Base-by-base conservation (phyloP, 2,113 vertebrate species). In the Aldabrachelys gigantea region DNA sequence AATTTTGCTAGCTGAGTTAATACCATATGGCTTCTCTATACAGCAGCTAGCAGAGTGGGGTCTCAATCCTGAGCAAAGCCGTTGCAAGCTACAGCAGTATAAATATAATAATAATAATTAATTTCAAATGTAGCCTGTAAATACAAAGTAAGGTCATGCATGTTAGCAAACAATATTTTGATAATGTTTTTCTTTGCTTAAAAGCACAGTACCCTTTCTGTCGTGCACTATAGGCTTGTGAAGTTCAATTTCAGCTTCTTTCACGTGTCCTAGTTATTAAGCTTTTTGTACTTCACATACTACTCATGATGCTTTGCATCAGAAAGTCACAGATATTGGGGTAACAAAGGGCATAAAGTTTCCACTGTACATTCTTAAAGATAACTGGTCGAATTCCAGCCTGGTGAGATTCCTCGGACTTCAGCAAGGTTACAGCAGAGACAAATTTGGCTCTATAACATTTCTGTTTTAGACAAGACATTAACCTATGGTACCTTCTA, bases 1-100 rank as follows among this genome's bases (percentile, higher is more conserved):
- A 75, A 81, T 95, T 93, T 53, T 56, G 19, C 81, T 94, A 49
- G 5, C 52, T 95, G 44, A n/a, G 52, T 49, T 94, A 57, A 82
- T 89, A 93, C 81, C n/a, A 9, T 86, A 81, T 5, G 27, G 12
- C 31, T 92, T 85, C 22, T 53, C 35, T 52, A 65, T 59, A 91
- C 85, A 56, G 31, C 54, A 75, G 9, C 52, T 85, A 79, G n/a
- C 9, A 29, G 8, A 82, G 76, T 54, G 53, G 65, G 85, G 31
- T 27, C 24, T 89, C 16, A n/a, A 38, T 22, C 5, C 65, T 22
- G 8, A 38, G n/a, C 35, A 72, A 72, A 72, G n/a, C 65, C 9
- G 9, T 72, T 72, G 9, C 35, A 5, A 88, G 80, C 88, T 56
- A 89, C 47, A 87, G 47, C 81, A 52, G 29, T 80, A 21, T 76